These are phyloP conservation scores for Slavum lentiscoides DNA, from an alignment of 2,888 invertebrate species.

Conservation along the genomic window DNA sequence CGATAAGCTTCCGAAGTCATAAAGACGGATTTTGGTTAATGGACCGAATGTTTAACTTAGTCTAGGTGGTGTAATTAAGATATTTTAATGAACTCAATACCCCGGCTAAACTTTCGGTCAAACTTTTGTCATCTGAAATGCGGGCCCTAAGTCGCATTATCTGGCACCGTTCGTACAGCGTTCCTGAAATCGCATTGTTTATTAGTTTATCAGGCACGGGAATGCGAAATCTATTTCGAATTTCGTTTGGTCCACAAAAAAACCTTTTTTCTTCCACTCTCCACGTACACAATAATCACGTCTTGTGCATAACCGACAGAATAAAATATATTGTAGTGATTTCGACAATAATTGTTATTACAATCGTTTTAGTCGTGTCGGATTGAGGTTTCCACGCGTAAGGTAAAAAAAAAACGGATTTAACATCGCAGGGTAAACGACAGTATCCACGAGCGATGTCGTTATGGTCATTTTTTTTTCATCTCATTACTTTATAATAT, in stretches of 20 bases:
- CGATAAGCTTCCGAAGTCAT: conserved; percentile 37
- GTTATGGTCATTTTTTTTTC: too few species aligned
- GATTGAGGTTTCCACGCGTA: too few species aligned
- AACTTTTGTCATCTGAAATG: conserved; percentile 47
- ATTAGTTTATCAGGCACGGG: conserved; percentile 15
- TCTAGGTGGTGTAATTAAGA: conserved; percentile 47
- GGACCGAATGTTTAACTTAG: conserved; percentile 45
- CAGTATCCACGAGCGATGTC: too few species aligned
- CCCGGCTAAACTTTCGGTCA: conserved; percentile 40
- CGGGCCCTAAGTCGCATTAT: conserved; percentile 37
- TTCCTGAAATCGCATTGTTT: conserved; percentile 22
- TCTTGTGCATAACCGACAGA: too few species aligned
- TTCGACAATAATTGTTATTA: too few species aligned
- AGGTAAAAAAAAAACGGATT: too few species aligned
- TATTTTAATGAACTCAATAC: conserved; percentile 49
- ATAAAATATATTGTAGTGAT: too few species aligned
- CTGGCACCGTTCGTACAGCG: conserved; percentile 20
- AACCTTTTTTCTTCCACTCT: too few species aligned
- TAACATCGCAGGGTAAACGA: too few species aligned
- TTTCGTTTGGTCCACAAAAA: background rate
- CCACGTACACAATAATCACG: too few species aligned
- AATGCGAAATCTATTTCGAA: background rate
- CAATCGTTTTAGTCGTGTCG: too few species aligned
- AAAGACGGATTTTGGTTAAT: conserved; percentile 52
- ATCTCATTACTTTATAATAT: too few species aligned